phyloP scores from a whole-genome alignment of 2,113 vertebrate species.

The Polypterus bichir region DNA sequence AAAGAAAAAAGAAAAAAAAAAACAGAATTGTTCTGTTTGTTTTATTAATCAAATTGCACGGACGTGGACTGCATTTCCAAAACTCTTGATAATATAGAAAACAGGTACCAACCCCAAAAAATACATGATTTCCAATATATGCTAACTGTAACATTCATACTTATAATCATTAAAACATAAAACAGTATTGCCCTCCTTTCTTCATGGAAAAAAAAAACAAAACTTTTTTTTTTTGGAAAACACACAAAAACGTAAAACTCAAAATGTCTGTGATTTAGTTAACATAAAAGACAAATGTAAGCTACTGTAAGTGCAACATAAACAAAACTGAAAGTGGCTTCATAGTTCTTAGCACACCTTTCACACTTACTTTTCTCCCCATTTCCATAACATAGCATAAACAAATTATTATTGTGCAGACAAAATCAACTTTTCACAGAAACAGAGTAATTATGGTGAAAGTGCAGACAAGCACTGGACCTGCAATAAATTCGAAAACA shows the following conservation, averaged over 20 bases:
- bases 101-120: slow-evolving; percentile 10
- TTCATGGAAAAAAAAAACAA: slow-evolving; percentile 4
- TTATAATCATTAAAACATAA: not conserved
- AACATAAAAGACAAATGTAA: not conserved
- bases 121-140: slow-evolving; percentile 3
- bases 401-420: no score
- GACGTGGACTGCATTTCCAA: slow-evolving; percentile 9
- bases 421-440: no score
- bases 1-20: slow-evolving; percentile 1
- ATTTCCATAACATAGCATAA: no score
- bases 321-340: no score
- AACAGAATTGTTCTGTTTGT: slow-evolving; percentile 1
- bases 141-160: not conserved
- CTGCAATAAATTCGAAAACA: no score
- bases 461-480: no score
- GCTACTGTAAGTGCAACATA: not conserved
- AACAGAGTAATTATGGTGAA: no score
- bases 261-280: not conserved
- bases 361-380: no score
- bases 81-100: slow-evolving; percentile 12
- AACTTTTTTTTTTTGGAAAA: not conserved
- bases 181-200: slow-evolving; percentile 1
- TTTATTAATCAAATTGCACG: slow-evolving; percentile 16
- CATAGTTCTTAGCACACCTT: no score
- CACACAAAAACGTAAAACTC: not conserved